Percentiles rank a stretch among this genome's conserved stretches.
phyloP scores from a whole-genome alignment of 2,888 invertebrate species.

The Xylophagus ater region DNA sequence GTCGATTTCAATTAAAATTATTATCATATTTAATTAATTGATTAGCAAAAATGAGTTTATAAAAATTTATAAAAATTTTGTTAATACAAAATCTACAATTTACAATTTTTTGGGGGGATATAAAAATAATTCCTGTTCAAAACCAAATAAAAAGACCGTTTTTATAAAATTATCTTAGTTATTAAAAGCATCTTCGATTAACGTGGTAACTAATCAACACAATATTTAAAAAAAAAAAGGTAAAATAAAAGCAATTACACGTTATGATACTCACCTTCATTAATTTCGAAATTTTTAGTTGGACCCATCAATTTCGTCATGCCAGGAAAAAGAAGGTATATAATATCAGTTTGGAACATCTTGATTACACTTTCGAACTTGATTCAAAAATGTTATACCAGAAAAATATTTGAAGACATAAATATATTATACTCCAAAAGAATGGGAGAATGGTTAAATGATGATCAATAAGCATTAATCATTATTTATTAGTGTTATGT shows the following conservation, averaged over 20 bases:
- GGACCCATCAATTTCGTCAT: constrained; percentile 17
- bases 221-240: constrained; percentile 16
- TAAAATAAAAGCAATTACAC: constrained; percentile 18
- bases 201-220: constrained; percentile 16
- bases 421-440: constrained; percentile 13
- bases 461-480: constrained; percentile 20
- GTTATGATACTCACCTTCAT: constrained; percentile 19
- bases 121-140: too few species aligned
- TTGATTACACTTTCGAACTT: constrained; percentile 18
- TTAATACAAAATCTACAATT: too few species aligned
- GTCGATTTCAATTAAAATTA: too few species aligned
- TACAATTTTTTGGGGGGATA: too few species aligned
- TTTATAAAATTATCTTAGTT: too few species aligned
- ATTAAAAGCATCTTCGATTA: too few species aligned
- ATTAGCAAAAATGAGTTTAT: too few species aligned
- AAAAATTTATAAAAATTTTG: too few species aligned
- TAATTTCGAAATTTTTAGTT: constrained; percentile 18
- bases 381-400: too few species aligned
- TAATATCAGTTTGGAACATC: constrained; percentile 16
- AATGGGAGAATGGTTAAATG: constrained; percentile 17
- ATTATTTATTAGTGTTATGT: constrained; percentile 19
- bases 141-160: too few species aligned
- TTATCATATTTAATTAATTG: too few species aligned
- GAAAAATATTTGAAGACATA: too few species aligned
- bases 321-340: constrained; percentile 4